Percentiles rank a stretch among this genome's conserved stretches.
Evolutionary conservation across 2,888 invertebrate species (phyloP).

Genomic region (Dendrolimus pini): DNA sequence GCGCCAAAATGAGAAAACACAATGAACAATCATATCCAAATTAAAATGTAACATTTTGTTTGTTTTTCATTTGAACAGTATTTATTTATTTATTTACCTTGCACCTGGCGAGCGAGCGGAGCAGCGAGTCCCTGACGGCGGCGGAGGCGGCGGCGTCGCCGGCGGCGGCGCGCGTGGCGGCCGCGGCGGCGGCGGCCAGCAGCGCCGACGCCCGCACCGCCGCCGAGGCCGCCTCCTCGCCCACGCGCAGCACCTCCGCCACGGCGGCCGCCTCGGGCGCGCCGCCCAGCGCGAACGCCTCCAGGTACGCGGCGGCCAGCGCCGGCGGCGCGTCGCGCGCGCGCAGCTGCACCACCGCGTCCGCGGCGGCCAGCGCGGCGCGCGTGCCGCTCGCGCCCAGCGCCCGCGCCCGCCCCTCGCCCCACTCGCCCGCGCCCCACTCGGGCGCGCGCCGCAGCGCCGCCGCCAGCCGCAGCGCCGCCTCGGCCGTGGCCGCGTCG

Average conservation of each 20-base stretch:
- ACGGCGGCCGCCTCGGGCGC: conserved; percentile 14
- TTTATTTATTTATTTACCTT: conserved; percentile 17
- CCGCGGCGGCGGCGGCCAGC: conserved; percentile 23
- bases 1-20: no score
- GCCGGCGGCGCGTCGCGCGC: conserved; percentile 18
- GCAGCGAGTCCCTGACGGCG: conserved; percentile 10
- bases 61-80: no score
- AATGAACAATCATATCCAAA: no score
- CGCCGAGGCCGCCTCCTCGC: conserved; percentile 21
- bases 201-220: conserved; percentile 22
- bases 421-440: conserved; percentile 6
- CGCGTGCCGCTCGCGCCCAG: conserved; percentile 35
- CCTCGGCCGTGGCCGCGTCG: conserved; percentile 14
- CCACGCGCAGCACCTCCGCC: conserved; percentile 25
- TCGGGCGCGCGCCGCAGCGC: conserved; percentile 18
- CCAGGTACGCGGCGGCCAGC: conserved; percentile 24
- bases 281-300: conserved; percentile 11
- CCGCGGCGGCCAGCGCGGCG: conserved; percentile 30
- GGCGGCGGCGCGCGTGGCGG: conserved; percentile 8
- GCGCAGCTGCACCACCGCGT: conserved; percentile 30
- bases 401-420: conserved; percentile 23
- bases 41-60: no score
- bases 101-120: conserved; percentile 22
- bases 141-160: conserved; percentile 4
- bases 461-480: conserved; percentile 23